Evolutionary conservation across 2,888 invertebrate species (phyloP).

Genomic region (Megaustenia siamemsis): DNA sequence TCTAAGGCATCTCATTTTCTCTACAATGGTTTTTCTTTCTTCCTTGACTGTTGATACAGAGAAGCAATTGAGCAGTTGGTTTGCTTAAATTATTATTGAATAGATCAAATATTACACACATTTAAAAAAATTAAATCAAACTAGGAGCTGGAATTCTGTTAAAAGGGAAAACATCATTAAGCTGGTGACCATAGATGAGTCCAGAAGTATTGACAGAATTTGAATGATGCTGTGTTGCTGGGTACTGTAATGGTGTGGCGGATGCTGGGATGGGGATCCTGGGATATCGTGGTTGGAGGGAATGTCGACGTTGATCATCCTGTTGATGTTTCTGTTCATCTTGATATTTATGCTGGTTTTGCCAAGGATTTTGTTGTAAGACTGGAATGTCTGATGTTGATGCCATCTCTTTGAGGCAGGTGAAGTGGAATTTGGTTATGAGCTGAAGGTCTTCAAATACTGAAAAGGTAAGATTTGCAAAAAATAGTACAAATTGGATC

Average conservation of each 20-base stretch:
- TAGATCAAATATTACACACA: no score
- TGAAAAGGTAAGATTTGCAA: slow-evolving; percentile 49
- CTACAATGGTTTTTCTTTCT: no score
- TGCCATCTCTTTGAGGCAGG: slow-evolving; percentile 63
- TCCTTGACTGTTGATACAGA: no score
- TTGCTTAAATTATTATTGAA: no score
- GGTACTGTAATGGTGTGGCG: neutral
- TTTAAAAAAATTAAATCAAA: no score
- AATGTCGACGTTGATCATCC: slow-evolving; percentile 20
- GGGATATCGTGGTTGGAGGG: slow-evolving; percentile 18
- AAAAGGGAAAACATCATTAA: slow-evolving; percentile 46
- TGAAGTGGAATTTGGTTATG: slow-evolving; percentile 68
- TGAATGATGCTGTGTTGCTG: neutral
- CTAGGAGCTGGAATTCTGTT: slow-evolving; percentile 50
- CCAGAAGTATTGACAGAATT: slow-evolving; percentile 27
- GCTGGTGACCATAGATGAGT: slow-evolving; percentile 21
- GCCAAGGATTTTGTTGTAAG: slow-evolving; percentile 53
- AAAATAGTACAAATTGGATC: neutral
- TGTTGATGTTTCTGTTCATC: slow-evolving; percentile 17
- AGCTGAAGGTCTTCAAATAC: slow-evolving; percentile 73
- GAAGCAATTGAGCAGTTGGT: no score
- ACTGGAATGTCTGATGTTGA: slow-evolving; percentile 63
- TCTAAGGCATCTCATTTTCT: no score
- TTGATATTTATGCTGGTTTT: slow-evolving; percentile 26
- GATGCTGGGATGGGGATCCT: neutral